These are phyloP conservation scores for Alethe diademata DNA, from an alignment of 2,113 vertebrate species.

Conservation along the genomic window DNA sequence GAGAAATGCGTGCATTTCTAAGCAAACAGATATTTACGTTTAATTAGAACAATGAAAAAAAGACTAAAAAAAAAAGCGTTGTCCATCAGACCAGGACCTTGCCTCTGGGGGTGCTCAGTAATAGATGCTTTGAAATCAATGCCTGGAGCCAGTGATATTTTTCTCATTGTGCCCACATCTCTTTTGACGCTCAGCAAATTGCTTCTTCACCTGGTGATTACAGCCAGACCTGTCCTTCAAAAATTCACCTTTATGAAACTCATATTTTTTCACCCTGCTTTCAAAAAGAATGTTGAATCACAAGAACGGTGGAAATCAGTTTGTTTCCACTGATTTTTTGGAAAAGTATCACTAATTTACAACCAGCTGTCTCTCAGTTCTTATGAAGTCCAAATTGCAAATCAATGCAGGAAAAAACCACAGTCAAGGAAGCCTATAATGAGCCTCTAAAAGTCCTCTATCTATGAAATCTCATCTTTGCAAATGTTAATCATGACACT, in stretches of 20 bases:
- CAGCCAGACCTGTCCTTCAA: not conserved
- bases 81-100: not conserved
- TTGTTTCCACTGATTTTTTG: not conserved
- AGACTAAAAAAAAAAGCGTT: not conserved
- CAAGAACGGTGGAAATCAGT: not conserved
- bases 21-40: not conserved
- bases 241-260: not conserved
- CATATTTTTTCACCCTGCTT: not conserved
- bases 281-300: not conserved
- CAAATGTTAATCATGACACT: not conserved
- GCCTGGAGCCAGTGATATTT: not conserved
- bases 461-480: not conserved
- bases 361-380: not conserved
- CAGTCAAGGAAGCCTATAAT: not conserved
- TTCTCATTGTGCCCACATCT: not conserved
- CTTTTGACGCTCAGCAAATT: not conserved
- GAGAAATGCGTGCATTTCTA: rapidly evolving
- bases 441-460: not conserved
- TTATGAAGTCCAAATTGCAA: not conserved
- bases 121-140: not conserved
- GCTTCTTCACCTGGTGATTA: not conserved
- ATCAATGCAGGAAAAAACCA: not conserved
- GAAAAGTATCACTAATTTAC: not conserved
- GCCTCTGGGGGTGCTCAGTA: not conserved
- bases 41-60: not conserved